Conservation (phyloP, 1,140 invertebrate species). For the Antheraea pernyi region DNA sequence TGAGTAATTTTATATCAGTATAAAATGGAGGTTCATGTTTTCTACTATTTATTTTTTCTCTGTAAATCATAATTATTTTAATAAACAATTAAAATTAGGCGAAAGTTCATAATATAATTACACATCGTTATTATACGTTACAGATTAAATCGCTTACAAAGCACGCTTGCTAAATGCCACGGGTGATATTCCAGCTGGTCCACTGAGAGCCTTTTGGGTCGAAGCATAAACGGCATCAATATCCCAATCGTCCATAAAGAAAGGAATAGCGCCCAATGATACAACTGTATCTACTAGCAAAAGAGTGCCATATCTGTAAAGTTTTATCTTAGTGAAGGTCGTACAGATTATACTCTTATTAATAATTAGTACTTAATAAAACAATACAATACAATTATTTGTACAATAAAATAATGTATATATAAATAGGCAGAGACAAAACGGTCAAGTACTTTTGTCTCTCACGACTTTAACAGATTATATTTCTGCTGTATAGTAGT, state of each 20-base stretch:
- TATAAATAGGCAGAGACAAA: no score
- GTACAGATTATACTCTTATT: no score
- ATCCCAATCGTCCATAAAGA: constrained; percentile 89
- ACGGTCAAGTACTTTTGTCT: no score
- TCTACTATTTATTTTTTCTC: constrained; percentile 57
- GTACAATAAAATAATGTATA: no score
- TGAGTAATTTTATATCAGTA: constrained; percentile 59
- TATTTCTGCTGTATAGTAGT: no score
- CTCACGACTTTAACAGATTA: no score
- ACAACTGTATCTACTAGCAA: constrained; percentile 92
- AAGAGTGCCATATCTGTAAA: constrained; percentile 81
- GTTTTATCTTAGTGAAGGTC: no score
- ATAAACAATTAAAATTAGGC: background rate
- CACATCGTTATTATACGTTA: no score
- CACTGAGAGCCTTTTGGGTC: constrained; percentile 91
- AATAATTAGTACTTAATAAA: no score
- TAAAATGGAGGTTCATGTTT: constrained; percentile 66
- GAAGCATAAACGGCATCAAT: constrained; percentile 92
- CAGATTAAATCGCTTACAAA: constrained; percentile 79
- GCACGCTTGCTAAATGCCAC: constrained; percentile 92
- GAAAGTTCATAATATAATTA: no score
- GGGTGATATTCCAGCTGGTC: constrained; percentile 89
- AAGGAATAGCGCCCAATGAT: constrained; percentile 87
- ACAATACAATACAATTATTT: no score
- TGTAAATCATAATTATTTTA: constrained; percentile 27